These are phyloP conservation scores for Lanistes nyassanus DNA, from an alignment of 1,140 invertebrate genomes.

Conservation along the genomic window DNA sequence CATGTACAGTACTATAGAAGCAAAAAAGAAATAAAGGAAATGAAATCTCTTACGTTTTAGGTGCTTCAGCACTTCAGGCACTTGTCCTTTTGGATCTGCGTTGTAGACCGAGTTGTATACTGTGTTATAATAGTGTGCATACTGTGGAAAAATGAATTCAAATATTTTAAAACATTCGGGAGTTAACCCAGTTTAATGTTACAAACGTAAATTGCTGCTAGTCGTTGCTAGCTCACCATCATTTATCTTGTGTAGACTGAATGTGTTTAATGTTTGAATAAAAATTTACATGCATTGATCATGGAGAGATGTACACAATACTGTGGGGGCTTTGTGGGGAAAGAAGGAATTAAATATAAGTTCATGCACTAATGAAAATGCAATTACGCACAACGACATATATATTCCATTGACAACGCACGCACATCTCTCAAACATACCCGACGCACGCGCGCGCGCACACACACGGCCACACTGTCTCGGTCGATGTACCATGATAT, in stretches of 20 bases:
- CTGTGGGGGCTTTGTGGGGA: too few relatives aligned
- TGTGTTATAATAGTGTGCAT: conserved; percentile 57
- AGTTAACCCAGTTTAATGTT: too few relatives aligned
- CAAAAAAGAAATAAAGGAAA: neutral
- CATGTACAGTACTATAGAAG: neutral
- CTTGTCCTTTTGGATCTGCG: conserved; percentile 37
- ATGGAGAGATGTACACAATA: too few relatives aligned
- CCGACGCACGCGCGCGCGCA: conserved; percentile 1
- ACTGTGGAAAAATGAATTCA: conserved; percentile 41
- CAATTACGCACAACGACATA: neutral
- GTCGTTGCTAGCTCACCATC: too few relatives aligned
- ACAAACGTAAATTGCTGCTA: too few relatives aligned
- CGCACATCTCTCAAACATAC: neutral
- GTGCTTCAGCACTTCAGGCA: conserved; percentile 51
- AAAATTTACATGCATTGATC: too few relatives aligned
- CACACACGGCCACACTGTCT: neutral
- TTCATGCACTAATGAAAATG: too few relatives aligned
- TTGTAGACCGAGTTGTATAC: conserved; percentile 51
- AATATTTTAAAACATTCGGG: neutral
- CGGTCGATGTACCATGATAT: neutral
- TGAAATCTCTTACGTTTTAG: conserved; percentile 47
- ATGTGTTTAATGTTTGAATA: too few relatives aligned
- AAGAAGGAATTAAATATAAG: too few relatives aligned
- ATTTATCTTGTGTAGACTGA: too few relatives aligned
- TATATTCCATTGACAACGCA: neutral